Percentiles rank a stretch among this genome's conserved stretches.
Evolutionary conservation across 2,888 invertebrate genomes (phyloP).

Genomic region (Campoplex capitator): DNA sequence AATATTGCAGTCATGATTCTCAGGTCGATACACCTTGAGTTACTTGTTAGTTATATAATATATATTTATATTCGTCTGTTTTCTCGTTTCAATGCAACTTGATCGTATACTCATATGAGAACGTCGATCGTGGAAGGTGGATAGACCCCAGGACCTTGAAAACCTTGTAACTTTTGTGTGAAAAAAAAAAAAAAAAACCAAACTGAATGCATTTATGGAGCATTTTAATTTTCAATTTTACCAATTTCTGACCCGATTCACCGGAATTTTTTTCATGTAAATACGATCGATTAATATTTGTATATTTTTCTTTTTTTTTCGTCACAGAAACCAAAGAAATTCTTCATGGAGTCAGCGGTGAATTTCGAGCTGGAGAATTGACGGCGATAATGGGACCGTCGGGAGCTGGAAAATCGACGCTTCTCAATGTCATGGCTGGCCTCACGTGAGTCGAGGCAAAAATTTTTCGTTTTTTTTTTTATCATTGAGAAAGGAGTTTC

Average conservation of each 20-base stretch:
- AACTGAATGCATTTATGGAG: neutral
- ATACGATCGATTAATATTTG: neutral
- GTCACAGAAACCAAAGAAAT: slow-evolving; percentile 87
- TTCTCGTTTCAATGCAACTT: neutral
- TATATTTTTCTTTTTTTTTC: slow-evolving; percentile 40
- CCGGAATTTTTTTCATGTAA: too few relatives aligned
- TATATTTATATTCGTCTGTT: neutral
- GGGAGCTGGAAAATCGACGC: slow-evolving; percentile 93
- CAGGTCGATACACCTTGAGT: slow-evolving; percentile 48
- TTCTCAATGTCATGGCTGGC: slow-evolving; percentile 95
- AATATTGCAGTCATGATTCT: slow-evolving; percentile 47
- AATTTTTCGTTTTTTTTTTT: neutral
- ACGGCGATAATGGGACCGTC: slow-evolving; percentile 90
- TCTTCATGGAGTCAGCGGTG: slow-evolving; percentile 86
- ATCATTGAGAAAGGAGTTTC: neutral
- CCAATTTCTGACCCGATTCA: neutral
- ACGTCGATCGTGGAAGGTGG: neutral
- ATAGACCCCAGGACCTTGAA: neutral
- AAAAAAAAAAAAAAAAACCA: neutral
- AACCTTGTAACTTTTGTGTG: neutral
- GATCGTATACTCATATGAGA: neutral
- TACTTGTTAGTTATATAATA: neutral
- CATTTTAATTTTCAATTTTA: neutral
- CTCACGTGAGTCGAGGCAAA: slow-evolving; percentile 89
- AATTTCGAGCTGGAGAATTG: slow-evolving; percentile 87